Percentiles rank a stretch among this genome's conserved stretches.
phyloP scores from a whole-genome alignment of 2,113 vertebrate species.

The Diadophis punctatus region DNA sequence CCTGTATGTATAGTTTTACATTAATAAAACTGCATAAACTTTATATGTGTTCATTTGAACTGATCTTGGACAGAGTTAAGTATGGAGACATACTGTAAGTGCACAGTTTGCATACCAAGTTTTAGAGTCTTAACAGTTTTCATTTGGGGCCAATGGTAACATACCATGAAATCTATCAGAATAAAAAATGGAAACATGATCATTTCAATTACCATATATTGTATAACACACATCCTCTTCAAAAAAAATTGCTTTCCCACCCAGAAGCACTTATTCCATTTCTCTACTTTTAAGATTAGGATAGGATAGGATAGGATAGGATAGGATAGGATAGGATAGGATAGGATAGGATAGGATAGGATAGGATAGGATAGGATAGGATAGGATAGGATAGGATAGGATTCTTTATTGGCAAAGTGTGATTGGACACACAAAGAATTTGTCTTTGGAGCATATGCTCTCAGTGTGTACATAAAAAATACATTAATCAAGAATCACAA shows the following conservation, averaged over 20 bases:
- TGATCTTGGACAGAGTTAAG: background rate
- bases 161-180: background rate
- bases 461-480: too few relatives aligned
- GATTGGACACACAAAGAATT: too few relatives aligned
- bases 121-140: background rate
- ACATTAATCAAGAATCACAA: too few relatives aligned
- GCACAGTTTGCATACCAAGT: background rate
- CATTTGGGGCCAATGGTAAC: background rate
- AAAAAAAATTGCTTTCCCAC: background rate
- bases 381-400: too few relatives aligned
- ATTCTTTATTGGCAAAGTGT: too few relatives aligned
- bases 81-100: background rate
- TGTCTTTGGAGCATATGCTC: too few relatives aligned
- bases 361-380: too few relatives aligned
- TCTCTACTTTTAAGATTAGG: background rate
- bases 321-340: too few relatives aligned
- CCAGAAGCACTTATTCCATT: background rate
- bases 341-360: too few relatives aligned
- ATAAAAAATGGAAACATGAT: background rate
- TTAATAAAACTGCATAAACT: background rate
- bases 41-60: background rate
- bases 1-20: background rate
- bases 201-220: background rate
- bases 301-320: too few relatives aligned
- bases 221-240: background rate